phyloP scores from a whole-genome alignment of 2,113 vertebrate species.

The Patagioenas fasciata region DNA sequence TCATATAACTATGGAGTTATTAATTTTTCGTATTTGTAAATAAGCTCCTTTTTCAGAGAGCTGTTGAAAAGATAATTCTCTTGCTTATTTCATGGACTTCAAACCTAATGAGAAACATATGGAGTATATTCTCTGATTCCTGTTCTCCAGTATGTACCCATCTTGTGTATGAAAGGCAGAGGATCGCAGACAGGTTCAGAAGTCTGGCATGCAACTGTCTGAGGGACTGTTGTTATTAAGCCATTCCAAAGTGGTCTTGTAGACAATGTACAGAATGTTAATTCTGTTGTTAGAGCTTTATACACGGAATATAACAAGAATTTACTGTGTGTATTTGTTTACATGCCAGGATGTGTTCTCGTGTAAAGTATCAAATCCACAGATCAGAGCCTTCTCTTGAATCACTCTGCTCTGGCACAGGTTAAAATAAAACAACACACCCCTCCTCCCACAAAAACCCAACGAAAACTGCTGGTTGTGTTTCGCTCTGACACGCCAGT shows the following conservation, averaged over 20 bases:
- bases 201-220: not conserved
- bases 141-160: not conserved
- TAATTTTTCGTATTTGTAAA: not conserved
- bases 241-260: not conserved
- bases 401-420: not conserved
- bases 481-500: slow-evolving; percentile 44
- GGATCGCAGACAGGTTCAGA: not conserved
- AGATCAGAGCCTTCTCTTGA: not conserved
- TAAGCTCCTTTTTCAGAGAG: not conserved
- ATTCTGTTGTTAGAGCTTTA: not conserved
- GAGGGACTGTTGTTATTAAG: not conserved
- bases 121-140: not conserved
- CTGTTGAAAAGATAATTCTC: not conserved
- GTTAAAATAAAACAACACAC: not conserved
- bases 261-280: not conserved
- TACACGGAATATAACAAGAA: not conserved
- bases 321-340: not conserved
- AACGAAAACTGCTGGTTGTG: not conserved
- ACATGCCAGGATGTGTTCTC: not conserved
- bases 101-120: not conserved
- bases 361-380: not conserved
- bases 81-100: not conserved
- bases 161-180: not conserved
- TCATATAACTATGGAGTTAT: not conserved
- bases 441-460: not conserved